Conservation (phyloP, 2,888 invertebrate genomes). For the Lasioglossum villosulum region DNA sequence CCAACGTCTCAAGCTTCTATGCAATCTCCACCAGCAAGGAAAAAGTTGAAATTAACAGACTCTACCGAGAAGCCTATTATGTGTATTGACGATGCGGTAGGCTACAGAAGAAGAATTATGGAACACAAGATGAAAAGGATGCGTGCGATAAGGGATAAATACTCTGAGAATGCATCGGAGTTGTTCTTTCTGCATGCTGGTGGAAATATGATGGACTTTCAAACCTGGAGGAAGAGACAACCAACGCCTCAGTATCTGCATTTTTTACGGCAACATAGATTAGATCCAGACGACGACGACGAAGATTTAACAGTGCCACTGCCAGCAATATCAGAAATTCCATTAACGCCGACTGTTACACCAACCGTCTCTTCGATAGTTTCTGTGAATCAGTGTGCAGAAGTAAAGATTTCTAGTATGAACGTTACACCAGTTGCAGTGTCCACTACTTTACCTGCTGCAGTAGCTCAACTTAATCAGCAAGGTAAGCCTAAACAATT, state of each 20-base stretch:
- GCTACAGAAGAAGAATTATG: constrained; percentile 88
- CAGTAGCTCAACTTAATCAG: constrained; percentile 87
- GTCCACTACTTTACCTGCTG: constrained; percentile 87
- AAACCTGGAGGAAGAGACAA: constrained; percentile 93
- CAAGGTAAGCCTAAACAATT: constrained; percentile 84
- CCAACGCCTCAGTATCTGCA: constrained; percentile 90
- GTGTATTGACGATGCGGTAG: constrained; percentile 84
- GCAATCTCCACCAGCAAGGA: constrained; percentile 84
- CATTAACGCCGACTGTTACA: constrained; percentile 60
- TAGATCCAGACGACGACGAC: constrained; percentile 87
- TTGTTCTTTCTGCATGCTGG: constrained; percentile 94
- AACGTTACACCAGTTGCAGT: constrained; percentile 87
- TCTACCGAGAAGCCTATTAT: constrained; percentile 81
- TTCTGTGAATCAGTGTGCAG: constrained; percentile 83
- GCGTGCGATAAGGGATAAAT: constrained; percentile 89
- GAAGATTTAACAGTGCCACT: constrained; percentile 82
- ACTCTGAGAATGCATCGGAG: constrained; percentile 92
- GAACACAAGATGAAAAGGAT: constrained; percentile 90
- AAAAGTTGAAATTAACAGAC: constrained; percentile 84
- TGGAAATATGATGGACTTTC: constrained; percentile 95
- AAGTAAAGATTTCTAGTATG: constrained; percentile 87
- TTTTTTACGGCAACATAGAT: constrained; percentile 90
- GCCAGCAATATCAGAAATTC: constrained; percentile 64
- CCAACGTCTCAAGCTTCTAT: constrained; percentile 75
- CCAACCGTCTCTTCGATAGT: constrained; percentile 61